phyloP scores from a whole-genome alignment of 2,113 vertebrate species.

The Gobius niger region DNA sequence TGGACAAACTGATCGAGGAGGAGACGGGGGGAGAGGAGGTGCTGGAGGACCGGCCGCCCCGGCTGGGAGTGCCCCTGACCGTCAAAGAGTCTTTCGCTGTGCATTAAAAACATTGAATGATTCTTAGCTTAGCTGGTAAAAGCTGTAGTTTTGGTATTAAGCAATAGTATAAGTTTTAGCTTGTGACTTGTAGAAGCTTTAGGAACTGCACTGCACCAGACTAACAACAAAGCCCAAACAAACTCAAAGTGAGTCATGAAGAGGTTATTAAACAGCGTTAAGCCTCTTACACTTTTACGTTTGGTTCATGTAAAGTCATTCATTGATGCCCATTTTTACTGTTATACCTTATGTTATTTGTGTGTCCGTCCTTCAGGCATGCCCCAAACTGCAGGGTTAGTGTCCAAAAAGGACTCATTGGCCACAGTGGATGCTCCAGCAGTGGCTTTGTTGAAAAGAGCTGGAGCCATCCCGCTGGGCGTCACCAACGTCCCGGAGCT shows the following conservation, averaged over 20 bases:
- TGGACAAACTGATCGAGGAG: conserved; percentile 81
- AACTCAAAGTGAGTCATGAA: not conserved
- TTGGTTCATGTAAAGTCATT: not conserved
- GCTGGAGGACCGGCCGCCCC: conserved; percentile 83
- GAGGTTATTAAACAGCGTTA: not conserved
- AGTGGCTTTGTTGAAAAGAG: conserved; percentile 82
- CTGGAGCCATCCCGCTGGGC: conserved; percentile 85
- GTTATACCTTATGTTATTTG: no score
- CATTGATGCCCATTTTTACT: not conserved
- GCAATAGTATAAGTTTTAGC: no score
- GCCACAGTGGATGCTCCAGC: conserved; percentile 74
- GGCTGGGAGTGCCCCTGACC: conserved; percentile 86
- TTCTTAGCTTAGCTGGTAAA: no score
- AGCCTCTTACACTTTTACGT: not conserved
- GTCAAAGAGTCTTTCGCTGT: conserved; percentile 87
- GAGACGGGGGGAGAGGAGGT: conserved; percentile 75
- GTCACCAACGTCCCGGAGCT: conserved; percentile 90
- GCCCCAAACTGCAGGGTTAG: conserved; percentile 81
- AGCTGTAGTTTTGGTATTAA: no score
- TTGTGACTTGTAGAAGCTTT: no score
- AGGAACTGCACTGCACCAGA: no score
- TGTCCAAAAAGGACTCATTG: conserved; percentile 69
- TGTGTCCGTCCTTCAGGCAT: conserved; percentile 75
- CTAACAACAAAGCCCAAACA: not conserved
- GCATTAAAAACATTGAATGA: no score